These are phyloP conservation scores for Eupristina koningsbergeri DNA, from an alignment of 1,140 invertebrate species.

Conservation along the genomic window DNA sequence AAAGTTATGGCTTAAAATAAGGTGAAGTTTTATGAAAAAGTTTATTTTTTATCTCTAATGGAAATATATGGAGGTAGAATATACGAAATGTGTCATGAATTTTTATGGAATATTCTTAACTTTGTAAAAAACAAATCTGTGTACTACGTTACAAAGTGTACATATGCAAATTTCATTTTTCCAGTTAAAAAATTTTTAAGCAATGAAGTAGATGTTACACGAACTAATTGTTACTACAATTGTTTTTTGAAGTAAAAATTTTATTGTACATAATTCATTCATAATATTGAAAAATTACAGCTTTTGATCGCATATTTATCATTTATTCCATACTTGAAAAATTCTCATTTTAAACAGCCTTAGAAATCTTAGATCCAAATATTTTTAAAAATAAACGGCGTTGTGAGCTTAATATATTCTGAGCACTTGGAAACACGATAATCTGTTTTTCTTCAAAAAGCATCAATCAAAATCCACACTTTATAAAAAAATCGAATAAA, in stretches of 20 bases:
- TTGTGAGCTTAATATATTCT: too few relatives aligned
- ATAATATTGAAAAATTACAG: background rate
- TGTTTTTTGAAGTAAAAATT: background rate
- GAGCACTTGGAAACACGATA: too few relatives aligned
- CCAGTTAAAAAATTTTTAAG: background rate
- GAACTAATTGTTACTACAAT: background rate
- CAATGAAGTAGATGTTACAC: background rate
- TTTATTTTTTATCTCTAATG: constrained; percentile 6
- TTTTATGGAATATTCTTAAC: background rate
- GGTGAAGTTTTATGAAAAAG: background rate
- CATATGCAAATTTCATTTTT: background rate
- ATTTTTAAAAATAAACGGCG: too few relatives aligned
- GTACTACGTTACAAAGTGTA: background rate
- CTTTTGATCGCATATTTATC: too few relatives aligned
- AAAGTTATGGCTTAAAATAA: constrained; percentile 11
- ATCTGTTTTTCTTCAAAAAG: too few relatives aligned
- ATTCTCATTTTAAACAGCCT: background rate
- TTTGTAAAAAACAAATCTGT: background rate
- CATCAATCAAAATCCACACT: too few relatives aligned
- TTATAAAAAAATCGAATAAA: too few relatives aligned
- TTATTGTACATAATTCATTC: background rate
- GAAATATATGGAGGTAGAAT: constrained; percentile 16
- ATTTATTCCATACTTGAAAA: background rate
- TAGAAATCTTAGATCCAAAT: too few relatives aligned
- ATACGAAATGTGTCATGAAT: constrained; percentile 6